phyloP scores from a whole-genome alignment of 2,888 invertebrate species.

The Drosophila koepferae region DNA sequence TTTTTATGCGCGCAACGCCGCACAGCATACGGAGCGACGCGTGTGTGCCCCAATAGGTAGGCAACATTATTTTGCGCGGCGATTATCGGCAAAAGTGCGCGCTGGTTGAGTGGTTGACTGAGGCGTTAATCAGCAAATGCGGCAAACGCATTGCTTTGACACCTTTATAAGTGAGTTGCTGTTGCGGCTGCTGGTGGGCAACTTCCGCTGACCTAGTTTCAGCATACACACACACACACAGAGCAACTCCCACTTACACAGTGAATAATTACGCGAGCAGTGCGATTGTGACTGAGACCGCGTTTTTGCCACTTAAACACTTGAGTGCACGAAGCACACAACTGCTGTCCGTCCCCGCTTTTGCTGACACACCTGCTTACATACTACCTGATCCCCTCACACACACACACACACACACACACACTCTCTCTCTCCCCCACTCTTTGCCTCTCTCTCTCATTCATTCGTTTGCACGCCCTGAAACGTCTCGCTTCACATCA shows the following conservation, averaged over 20 bases:
- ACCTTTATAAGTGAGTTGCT: slow-evolving; percentile 25
- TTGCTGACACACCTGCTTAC: slow-evolving; percentile 6
- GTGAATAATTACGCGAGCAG: slow-evolving; percentile 65
- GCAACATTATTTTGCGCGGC: slow-evolving; percentile 24
- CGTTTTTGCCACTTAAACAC: slow-evolving; percentile 49
- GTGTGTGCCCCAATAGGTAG: slow-evolving; percentile 12
- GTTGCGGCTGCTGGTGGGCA: slow-evolving; percentile 37
- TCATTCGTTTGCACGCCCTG: neutral
- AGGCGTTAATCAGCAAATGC: slow-evolving; percentile 58
- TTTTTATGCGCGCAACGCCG: slow-evolving; percentile 9
- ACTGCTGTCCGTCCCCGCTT: slow-evolving; percentile 18
- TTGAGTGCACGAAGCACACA: slow-evolving; percentile 21
- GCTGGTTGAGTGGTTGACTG: neutral
- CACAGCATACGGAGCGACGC: slow-evolving; percentile 5
- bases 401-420: neutral
- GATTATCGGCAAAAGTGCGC: slow-evolving; percentile 37
- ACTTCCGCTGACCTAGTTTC: slow-evolving; percentile 74
- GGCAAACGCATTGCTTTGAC: slow-evolving; percentile 34
- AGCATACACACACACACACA: slow-evolving; percentile 30
- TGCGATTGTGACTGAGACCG: slow-evolving; percentile 54
- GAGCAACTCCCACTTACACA: slow-evolving; percentile 1
- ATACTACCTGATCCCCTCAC: neutral
- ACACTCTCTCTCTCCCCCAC: neutral
- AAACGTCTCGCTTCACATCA: slow-evolving; percentile 21
- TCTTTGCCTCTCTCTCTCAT: neutral